A percentile compares a stretch with the other conserved stretches of the same genome.
phyloP scores from a whole-genome alignment of 2,797 vertebrate species.

The Sebastes elongatus region DNA sequence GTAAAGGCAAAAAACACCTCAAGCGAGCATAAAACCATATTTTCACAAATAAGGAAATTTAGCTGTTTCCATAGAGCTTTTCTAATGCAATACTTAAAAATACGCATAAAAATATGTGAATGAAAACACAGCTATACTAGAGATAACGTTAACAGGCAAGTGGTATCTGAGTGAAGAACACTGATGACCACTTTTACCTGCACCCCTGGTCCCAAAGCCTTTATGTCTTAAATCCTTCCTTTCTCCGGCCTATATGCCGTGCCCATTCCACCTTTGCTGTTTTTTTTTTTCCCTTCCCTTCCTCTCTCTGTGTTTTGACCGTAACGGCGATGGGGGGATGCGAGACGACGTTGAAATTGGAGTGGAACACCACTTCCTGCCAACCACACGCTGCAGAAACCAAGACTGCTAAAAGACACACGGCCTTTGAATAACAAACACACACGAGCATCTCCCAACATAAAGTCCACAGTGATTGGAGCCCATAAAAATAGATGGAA shows the following conservation, averaged over 20 bases:
- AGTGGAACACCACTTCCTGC: slow-evolving; percentile 19
- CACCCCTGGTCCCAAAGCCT: not conserved
- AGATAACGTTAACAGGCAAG: not conserved
- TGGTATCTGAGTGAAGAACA: not conserved
- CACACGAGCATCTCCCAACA: slow-evolving; percentile 12
- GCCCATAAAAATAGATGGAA: slow-evolving; percentile 42
- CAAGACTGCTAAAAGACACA: slow-evolving; percentile 33
- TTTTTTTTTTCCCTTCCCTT: accelerated
- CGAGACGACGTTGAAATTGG: not conserved
- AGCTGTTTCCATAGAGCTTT: too few relatives aligned
- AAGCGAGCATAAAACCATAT: too few relatives aligned
- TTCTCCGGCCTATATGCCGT: not conserved
- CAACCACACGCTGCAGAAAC: slow-evolving; percentile 32
- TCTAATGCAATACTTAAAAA: too few relatives aligned
- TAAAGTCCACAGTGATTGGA: slow-evolving; percentile 41
- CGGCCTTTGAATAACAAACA: slow-evolving; percentile 40
- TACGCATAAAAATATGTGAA: too few relatives aligned
- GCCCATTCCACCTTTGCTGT: not conserved
- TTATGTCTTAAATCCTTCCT: not conserved
- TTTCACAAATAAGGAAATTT: too few relatives aligned
- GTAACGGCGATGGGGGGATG: not conserved
- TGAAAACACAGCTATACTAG: not conserved
- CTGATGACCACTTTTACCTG: not conserved
- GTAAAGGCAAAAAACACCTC: too few relatives aligned
- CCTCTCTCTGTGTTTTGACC: not conserved